Conservation (phyloP, 2,797 vertebrate species). For the Ataeniobius toweri region DNA sequence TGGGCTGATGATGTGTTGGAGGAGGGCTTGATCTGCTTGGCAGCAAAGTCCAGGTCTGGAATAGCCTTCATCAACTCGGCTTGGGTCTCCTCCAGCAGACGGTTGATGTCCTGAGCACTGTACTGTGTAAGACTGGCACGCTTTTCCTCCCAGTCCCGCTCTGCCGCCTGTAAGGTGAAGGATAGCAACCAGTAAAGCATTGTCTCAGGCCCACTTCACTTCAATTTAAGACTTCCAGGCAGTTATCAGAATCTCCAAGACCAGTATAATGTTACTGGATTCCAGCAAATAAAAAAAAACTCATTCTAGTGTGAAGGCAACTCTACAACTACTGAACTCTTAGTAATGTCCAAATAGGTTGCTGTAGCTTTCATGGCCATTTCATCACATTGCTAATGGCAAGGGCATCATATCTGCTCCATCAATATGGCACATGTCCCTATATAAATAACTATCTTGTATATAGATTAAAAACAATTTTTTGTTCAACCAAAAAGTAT, state of each 20-base stretch:
- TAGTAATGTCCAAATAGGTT: not conserved
- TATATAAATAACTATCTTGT: not conserved
- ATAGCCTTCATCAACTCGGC: slow-evolving; percentile 98
- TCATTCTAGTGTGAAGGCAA: not conserved
- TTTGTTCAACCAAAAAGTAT: not conserved
- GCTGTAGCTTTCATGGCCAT: not conserved
- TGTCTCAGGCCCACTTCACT: not conserved
- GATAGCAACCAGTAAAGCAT: not conserved
- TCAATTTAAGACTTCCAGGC: not conserved
- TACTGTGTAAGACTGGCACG: slow-evolving; percentile 94
- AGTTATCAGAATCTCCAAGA: not conserved
- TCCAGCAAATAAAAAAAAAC: not conserved
- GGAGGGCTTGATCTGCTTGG: slow-evolving; percentile 87
- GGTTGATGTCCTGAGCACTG: slow-evolving; percentile 97
- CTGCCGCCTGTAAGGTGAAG: slow-evolving; percentile 84
- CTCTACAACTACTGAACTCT: not conserved
- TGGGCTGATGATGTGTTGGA: slow-evolving; percentile 60
- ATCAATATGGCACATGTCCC: not conserved
- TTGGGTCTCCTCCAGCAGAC: slow-evolving; percentile 96
- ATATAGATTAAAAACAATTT: not conserved
- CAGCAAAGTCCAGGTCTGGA: slow-evolving; percentile 94
- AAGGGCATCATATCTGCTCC: not conserved
- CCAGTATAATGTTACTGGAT: not conserved
- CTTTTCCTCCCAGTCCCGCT: slow-evolving; percentile 98
- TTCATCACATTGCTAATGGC: not conserved